Percentiles rank a stretch among this genome's conserved stretches.
Conservation (phyloP, 2,888 invertebrate species). For the Luperina testacea region DNA sequence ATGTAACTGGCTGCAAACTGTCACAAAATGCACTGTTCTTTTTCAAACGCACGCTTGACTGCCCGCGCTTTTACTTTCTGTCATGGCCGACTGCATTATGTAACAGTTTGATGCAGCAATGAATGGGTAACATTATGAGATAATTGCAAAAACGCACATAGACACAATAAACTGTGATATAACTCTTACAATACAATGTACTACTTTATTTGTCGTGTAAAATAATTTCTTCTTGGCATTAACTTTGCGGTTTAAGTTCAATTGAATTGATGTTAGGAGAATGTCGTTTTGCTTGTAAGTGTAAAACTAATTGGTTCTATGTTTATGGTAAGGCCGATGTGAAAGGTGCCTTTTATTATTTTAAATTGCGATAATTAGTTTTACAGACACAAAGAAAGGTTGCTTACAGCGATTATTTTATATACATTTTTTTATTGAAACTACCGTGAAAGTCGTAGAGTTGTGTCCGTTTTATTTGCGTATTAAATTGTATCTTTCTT, state of each 20-base stretch:
- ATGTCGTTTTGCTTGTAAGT: constrained; percentile 25
- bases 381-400: constrained; percentile 18
- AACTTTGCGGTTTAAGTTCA: constrained; percentile 54
- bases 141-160: constrained; percentile 65
- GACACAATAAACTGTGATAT: constrained; percentile 60
- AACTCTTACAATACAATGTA: constrained; percentile 51
- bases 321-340: constrained; percentile 29
- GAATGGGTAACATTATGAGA: constrained; percentile 74
- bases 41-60: constrained; percentile 77
- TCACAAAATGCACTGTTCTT: constrained; percentile 70
- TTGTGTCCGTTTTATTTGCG: constrained; percentile 38
- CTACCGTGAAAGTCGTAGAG: constrained; percentile 28
- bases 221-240: constrained; percentile 54
- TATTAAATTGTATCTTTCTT: constrained; percentile 23
- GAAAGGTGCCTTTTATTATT: constrained; percentile 40
- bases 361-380: constrained; percentile 38
- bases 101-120: constrained; percentile 76
- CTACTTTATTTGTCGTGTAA: constrained; percentile 50
- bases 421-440: neutral
- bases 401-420: neutral
- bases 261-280: constrained; percentile 45
- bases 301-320: constrained; percentile 35
- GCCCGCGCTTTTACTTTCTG: constrained; percentile 84
- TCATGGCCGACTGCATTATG: constrained; percentile 79
- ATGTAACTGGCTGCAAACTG: constrained; percentile 60